These are phyloP conservation scores for Procambarus virginalis DNA, from an alignment of 1,140 invertebrate species.

Conservation along the genomic window DNA sequence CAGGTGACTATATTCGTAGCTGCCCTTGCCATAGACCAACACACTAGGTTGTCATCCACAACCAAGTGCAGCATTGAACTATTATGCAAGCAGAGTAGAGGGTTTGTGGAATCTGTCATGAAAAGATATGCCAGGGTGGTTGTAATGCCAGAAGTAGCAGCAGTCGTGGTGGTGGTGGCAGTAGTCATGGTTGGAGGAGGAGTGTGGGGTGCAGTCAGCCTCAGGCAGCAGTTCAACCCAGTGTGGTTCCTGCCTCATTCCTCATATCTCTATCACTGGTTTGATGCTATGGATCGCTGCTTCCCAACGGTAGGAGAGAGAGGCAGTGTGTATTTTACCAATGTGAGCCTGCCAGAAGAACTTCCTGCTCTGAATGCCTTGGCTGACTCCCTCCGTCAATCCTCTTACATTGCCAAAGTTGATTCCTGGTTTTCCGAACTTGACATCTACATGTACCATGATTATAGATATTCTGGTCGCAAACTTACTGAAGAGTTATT, in stretches of 20 bases:
- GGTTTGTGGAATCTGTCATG: background rate
- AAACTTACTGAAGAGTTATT: background rate
- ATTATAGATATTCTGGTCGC: background rate
- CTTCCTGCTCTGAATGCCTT: slow-evolving; percentile 79
- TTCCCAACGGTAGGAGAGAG: slow-evolving; percentile 75
- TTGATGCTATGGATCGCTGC: slow-evolving; percentile 23
- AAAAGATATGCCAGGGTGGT: slow-evolving; percentile 7
- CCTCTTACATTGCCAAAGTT: slow-evolving; percentile 77
- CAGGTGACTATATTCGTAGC: slow-evolving; percentile 78
- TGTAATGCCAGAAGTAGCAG: slow-evolving; percentile 66
- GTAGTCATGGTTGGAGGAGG: slow-evolving; percentile 70
- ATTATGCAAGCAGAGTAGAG: too few species aligned
- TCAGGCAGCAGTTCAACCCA: slow-evolving; percentile 78
- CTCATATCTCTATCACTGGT: slow-evolving; percentile 71
- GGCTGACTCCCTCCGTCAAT: slow-evolving; percentile 76
- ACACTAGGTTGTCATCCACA: slow-evolving; percentile 72
- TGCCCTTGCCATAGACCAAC: slow-evolving; percentile 77
- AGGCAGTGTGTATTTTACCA: slow-evolving; percentile 40
- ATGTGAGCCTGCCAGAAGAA: slow-evolving; percentile 77
- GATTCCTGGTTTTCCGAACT: slow-evolving; percentile 77
- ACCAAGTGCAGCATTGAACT: background rate
- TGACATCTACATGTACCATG: background rate
- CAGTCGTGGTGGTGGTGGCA: slow-evolving; percentile 74
- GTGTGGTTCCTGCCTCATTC: slow-evolving; percentile 77
- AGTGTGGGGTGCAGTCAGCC: slow-evolving; percentile 74